Evolutionary conservation across 2,888 invertebrate genomes (phyloP).

Genomic region (Oscheius sp.): DNA sequence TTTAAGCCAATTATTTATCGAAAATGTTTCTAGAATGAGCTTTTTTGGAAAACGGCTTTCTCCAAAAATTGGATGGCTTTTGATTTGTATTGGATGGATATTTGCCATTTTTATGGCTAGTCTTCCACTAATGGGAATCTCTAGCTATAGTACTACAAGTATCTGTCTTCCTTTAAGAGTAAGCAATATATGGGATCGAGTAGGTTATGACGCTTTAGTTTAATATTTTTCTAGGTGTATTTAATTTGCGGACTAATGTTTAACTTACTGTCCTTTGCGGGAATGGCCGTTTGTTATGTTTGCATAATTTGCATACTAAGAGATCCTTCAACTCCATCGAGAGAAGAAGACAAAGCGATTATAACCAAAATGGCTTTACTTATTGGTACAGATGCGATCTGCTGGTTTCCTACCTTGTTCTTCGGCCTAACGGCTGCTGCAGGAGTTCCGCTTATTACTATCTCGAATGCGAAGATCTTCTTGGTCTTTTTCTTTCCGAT

Average conservation of each 20-base stretch:
- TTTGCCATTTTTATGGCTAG: conserved; percentile 79
- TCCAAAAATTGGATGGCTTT: conserved; percentile 32
- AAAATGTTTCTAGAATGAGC: conserved; percentile 75
- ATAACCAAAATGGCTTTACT: conserved; percentile 83
- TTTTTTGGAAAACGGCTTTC: conserved; percentile 86
- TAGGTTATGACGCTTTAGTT: too few relatives aligned
- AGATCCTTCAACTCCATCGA: conserved; percentile 31
- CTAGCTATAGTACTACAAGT: conserved; percentile 94
- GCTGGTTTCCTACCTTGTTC: conserved; percentile 97
- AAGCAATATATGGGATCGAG: conserved; percentile 80
- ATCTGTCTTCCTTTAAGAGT: conserved; percentile 95
- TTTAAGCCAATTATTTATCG: background rate
- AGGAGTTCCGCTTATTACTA: conserved; percentile 86
- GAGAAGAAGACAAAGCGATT: conserved; percentile 61
- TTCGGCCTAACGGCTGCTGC: conserved; percentile 84
- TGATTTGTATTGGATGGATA: conserved; percentile 72
- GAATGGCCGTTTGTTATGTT: conserved; percentile 80
- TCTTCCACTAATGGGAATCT: conserved; percentile 87
- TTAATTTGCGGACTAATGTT: conserved; percentile 78
- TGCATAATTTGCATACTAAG: conserved; percentile 61
- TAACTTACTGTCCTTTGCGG: conserved; percentile 91
- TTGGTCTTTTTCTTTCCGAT: conserved; percentile 93
- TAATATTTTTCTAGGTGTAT: conserved; percentile 39
- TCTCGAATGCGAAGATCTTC: conserved; percentile 91
- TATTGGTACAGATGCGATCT: conserved; percentile 94